Conservation (phyloP, 2,113 vertebrate genomes). For the Cichladusa arquata region DNA sequence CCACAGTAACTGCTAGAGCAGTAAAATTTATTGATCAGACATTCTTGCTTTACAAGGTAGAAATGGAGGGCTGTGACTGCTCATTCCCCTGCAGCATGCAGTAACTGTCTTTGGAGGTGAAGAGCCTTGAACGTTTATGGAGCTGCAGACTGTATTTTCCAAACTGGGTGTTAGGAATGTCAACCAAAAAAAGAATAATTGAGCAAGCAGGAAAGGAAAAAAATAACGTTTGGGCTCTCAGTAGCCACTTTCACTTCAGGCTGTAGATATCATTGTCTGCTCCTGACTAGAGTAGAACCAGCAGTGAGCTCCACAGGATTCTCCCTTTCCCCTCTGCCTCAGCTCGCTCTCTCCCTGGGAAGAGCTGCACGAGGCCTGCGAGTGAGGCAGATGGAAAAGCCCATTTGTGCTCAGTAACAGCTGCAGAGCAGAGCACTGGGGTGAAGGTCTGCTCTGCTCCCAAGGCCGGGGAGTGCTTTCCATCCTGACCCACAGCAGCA, state of each 20-base stretch:
- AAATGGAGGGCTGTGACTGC: neutral
- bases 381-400: conserved; percentile 16
- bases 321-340: neutral
- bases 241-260: neutral
- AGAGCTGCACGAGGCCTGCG: neutral
- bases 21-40: conserved; percentile 20
- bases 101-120: neutral
- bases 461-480: neutral
- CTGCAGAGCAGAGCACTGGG: neutral
- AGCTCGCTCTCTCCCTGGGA: neutral
- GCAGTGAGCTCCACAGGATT: neutral
- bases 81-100: neutral
- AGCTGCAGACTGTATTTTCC: neutral
- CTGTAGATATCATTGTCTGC: neutral
- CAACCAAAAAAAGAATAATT: neutral
- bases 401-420: neutral
- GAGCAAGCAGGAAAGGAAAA: neutral
- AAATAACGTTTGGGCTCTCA: neutral
- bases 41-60: conserved; percentile 9
- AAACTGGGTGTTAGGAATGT: neutral
- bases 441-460: conserved; percentile 15
- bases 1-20: neutral
- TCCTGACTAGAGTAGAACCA: neutral
- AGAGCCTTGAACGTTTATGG: neutral
- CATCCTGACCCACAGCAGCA: neutral